Percentiles rank a stretch among this genome's conserved stretches.
Conservation (phyloP, 2,113 vertebrate species). For the Percopsis transmontana region DNA sequence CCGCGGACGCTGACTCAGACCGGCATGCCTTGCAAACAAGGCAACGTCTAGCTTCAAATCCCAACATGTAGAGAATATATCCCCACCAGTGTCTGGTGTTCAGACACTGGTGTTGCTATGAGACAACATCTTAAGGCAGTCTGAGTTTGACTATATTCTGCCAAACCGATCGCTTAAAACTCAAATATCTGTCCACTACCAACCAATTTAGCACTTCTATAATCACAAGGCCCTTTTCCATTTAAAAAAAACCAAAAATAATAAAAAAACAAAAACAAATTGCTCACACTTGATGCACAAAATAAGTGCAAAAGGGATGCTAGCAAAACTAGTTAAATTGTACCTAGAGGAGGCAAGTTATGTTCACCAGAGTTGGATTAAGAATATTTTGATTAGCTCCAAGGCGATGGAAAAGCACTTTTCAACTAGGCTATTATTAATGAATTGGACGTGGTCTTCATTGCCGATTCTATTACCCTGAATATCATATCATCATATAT, state of each 20-base stretch:
- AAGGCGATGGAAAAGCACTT: no score
- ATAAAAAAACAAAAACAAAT: no score
- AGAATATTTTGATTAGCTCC: no score
- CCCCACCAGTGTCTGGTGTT: conserved; percentile 24
- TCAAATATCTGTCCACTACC: background rate
- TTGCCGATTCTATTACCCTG: background rate
- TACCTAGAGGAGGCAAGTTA: no score
- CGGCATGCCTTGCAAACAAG: conserved; percentile 58
- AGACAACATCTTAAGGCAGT: background rate
- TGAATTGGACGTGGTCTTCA: no score
- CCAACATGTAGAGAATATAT: conserved; percentile 45
- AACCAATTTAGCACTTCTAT: background rate
- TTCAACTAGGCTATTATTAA: no score
- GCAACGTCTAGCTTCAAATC: conserved; percentile 46
- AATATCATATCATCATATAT: background rate
- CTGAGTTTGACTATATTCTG: background rate
- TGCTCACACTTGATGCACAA: no score
- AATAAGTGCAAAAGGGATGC: no score
- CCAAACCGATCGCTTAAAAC: background rate
- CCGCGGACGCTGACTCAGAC: conserved; percentile 57
- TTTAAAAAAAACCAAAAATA: no score
- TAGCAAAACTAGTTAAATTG: no score
- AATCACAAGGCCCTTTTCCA: background rate
- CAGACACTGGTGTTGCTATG: conserved; percentile 16
- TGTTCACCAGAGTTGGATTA: no score